Conservation (phyloP, 1,140 invertebrate genomes). For the Lethrus apterus region DNA sequence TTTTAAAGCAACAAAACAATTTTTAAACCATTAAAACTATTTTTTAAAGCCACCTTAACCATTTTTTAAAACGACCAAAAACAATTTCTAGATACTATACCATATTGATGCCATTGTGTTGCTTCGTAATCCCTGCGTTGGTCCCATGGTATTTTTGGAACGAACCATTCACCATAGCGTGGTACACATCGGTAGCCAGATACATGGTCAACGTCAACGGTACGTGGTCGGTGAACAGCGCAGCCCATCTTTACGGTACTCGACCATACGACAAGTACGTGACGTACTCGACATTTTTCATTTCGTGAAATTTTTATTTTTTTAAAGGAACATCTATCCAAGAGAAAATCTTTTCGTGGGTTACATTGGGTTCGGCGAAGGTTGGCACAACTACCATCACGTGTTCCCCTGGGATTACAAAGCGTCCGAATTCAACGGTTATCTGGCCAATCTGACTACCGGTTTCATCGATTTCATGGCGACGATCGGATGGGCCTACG, state of each 20-base stretch:
- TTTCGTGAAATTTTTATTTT: not conserved
- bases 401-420: constrained; percentile 69
- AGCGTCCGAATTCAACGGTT: constrained; percentile 53
- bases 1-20: too few species aligned
- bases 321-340: constrained; percentile 51
- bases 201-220: constrained; percentile 57
- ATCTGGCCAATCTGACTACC: constrained; percentile 44
- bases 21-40: too few species aligned
- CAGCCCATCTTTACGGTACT: constrained; percentile 66
- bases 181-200: constrained; percentile 49
- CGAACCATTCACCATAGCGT: constrained; percentile 49
- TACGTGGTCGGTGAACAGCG: constrained; percentile 75
- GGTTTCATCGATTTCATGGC: constrained; percentile 48
- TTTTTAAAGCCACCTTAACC: too few species aligned
- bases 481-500: constrained; percentile 55
- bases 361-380: constrained; percentile 51
- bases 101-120: constrained; percentile 57
- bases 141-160: constrained; percentile 51
- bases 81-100: constrained; percentile 59
- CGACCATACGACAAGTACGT: constrained; percentile 68
- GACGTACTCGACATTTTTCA: not conserved
- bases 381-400: constrained; percentile 75
- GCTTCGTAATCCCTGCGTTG: constrained; percentile 66
- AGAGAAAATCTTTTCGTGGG: constrained; percentile 54
- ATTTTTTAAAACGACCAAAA: too few species aligned